phyloP scores from a whole-genome alignment of 2,113 vertebrate species.

The Castor canadensis region DNA sequence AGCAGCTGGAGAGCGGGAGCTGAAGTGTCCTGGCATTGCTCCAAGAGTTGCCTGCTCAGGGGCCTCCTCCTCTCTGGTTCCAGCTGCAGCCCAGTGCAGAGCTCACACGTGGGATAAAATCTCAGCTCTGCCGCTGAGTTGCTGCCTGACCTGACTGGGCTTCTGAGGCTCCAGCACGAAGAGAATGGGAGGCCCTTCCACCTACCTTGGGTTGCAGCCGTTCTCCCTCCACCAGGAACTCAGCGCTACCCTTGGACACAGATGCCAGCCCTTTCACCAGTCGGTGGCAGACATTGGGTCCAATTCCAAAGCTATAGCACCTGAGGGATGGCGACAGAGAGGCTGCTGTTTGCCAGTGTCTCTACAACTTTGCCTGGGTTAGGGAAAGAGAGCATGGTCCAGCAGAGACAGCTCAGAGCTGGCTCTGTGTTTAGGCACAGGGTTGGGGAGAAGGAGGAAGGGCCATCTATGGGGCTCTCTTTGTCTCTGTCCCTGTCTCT shows the following conservation, averaged over 20 bases:
- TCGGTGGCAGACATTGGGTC: slow-evolving; percentile 90
- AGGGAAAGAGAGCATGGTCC: neutral
- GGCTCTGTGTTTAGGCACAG: neutral
- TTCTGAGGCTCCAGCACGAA: neutral
- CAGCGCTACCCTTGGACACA: slow-evolving; percentile 91
- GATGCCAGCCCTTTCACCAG: slow-evolving; percentile 90
- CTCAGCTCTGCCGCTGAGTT: neutral
- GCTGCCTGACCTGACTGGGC: neutral
- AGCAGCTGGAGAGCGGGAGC: neutral
- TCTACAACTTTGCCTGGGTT: neutral
- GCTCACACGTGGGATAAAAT: neutral
- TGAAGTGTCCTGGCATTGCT: neutral
- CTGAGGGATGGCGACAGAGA: slow-evolving; percentile 78
- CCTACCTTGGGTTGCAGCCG: slow-evolving; percentile 94
- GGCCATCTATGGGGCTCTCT: rapidly evolving
- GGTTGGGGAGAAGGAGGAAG: neutral
- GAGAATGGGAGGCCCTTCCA: neutral
- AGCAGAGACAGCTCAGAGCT: neutral
- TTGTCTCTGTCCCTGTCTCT: no score
- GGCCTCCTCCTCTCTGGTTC: neutral
- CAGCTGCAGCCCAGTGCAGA: neutral
- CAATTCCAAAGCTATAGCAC: slow-evolving; percentile 96
- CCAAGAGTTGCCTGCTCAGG: neutral
- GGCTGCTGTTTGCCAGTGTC: neutral
- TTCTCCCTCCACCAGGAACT: slow-evolving; percentile 92